Base-by-base conservation (phyloP, 2,888 invertebrate species). In the Chrysolina americana region DNA sequence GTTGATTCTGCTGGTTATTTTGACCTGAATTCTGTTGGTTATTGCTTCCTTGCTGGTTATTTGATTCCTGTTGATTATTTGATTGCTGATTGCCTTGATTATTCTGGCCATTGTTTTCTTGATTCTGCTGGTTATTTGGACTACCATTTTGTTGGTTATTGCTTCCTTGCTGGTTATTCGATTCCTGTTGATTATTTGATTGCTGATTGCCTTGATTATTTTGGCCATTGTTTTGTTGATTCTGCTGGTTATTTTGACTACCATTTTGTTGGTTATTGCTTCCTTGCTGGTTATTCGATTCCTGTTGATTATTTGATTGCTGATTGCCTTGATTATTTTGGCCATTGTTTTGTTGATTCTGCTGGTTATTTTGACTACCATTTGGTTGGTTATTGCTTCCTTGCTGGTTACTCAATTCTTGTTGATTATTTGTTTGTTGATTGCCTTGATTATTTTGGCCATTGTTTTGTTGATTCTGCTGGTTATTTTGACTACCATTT, bases 61-160 rank as follows among this genome's bases (percentile, higher is more conserved):
- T 44, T 17, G 69, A 63, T 50, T 74, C 66, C 70, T 74, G 75
- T 68, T 79, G 73, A 63, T 70, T 74, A 47, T 69, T 62, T 13
- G 75, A 76, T 64, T 71, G 76, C 74, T 81, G 79, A 21, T 65
- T 66, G 17, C 74, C 70, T 64, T 78, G 78, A 77, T 80, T 79
- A 59, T 78, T 78, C 41, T 74, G 78, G 41, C 70, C 70, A 17
- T 75, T 76, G 64, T 69, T 68, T 74, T 76, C 75, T 56, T 76
- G 76, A 71, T 78, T 75, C 69, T 47, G 65, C 41, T 77, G 70
- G 28, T 74, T 73, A 17, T 59, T 62, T 68, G 78, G 76, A 68
- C 71, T 74, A 11, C 68, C 56, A 62, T 76, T 71, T 64, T 68
- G 66, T 17, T 68, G 64, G 47, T 36, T 66, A 36, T 44, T 76